These are phyloP conservation scores for Eurystomus gularis DNA, from an alignment of 2,113 vertebrate genomes.

Conservation along the genomic window DNA sequence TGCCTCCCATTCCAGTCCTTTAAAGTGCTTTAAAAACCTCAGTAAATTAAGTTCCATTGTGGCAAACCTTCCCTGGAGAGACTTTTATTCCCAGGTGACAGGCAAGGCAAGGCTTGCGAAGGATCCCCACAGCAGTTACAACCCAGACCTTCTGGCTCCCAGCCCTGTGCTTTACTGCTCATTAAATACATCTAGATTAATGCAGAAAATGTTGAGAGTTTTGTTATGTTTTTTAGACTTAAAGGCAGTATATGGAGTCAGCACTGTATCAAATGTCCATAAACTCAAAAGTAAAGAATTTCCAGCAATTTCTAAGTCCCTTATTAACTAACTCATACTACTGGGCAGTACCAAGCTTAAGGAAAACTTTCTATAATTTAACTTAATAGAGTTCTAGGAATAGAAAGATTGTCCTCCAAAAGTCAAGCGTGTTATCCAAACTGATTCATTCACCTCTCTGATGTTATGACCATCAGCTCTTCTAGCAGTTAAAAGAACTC, in stretches of 20 bases:
- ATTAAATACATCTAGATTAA: conserved; percentile 47
- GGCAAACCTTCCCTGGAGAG: conserved; percentile 18
- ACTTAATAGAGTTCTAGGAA: not conserved
- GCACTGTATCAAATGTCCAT: conserved; percentile 47
- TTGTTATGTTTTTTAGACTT: conserved; percentile 44
- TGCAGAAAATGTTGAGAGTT: conserved; percentile 21
- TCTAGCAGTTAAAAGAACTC: not conserved
- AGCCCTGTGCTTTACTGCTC: conserved; percentile 28
- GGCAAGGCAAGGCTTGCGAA: conserved; percentile 28
- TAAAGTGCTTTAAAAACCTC: conserved; percentile 40
- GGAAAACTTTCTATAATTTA: not conserved
- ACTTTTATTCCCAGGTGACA: conserved; percentile 51
- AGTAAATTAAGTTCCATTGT: conserved; percentile 23
- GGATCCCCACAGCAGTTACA: conserved; percentile 24
- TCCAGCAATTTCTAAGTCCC: conserved; percentile 12
- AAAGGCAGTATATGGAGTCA: conserved; percentile 45
- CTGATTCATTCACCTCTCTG: not conserved
- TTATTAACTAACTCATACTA: not conserved
- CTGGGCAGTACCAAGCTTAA: not conserved
- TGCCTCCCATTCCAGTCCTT: not conserved
- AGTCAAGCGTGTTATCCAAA: not conserved
- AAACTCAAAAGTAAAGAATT: conserved; percentile 44
- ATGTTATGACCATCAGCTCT: not conserved
- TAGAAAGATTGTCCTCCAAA: not conserved
- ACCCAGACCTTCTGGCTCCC: conserved; percentile 55